phyloP scores from a whole-genome alignment of 2,113 vertebrate species.

The Hemibagrus wyckioides region DNA sequence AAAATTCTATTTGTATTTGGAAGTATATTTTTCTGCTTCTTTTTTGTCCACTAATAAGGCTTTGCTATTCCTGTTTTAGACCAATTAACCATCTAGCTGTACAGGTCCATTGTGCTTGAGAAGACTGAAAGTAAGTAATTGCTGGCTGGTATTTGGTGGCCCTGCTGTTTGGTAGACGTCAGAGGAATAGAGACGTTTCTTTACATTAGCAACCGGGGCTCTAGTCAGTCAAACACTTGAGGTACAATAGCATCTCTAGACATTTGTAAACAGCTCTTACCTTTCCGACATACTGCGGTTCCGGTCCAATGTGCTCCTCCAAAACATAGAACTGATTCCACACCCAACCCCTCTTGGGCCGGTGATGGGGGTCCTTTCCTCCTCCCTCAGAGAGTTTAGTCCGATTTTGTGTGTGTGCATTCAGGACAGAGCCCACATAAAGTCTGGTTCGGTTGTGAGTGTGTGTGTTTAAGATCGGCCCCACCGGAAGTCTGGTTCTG shows the following conservation, averaged over 20 bases:
- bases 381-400: slow-evolving; percentile 78
- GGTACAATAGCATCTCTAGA: background rate
- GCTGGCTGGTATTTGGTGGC: background rate
- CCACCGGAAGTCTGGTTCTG: background rate
- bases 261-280: no score
- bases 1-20: no score
- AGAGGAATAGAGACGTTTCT: background rate
- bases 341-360: slow-evolving; percentile 88
- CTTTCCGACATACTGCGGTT: slow-evolving; percentile 88
- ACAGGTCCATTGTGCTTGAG: background rate
- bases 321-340: slow-evolving; percentile 95
- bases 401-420: slow-evolving; percentile 72
- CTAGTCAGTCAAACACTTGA: background rate
- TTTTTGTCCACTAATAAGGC: background rate
- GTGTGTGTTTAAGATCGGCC: background rate
- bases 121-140: background rate
- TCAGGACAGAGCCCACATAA: slow-evolving; percentile 74
- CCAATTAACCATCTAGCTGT: background rate
- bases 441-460: slow-evolving; percentile 68
- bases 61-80: background rate
- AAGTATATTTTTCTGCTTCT: background rate
- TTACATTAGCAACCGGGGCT: background rate
- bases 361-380: slow-evolving; percentile 86
- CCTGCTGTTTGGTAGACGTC: background rate
- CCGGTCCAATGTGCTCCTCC: slow-evolving; percentile 89